A percentile compares a stretch with the other conserved stretches of the same genome.
Evolutionary conservation across 1,140 invertebrate genomes (phyloP).

Genomic region (Papilio polyxenes): DNA sequence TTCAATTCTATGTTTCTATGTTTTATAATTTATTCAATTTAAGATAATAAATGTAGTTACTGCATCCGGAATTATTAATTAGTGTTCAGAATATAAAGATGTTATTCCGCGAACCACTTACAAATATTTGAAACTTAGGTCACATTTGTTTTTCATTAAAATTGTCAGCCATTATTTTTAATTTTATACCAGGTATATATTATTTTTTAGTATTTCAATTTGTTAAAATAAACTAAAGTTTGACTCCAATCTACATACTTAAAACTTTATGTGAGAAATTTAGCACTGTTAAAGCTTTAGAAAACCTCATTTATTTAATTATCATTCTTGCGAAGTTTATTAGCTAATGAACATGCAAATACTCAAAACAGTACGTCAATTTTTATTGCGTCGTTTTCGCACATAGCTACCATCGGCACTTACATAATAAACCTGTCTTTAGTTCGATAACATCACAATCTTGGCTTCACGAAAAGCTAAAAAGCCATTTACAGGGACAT

Average conservation of each 20-base stretch:
- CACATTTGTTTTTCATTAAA: not conserved
- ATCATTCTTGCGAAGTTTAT: conserved; percentile 9
- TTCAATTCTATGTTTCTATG: not conserved
- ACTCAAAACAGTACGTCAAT: conserved; percentile 42
- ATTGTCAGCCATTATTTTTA: not conserved
- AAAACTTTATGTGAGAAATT: conserved; percentile 27
- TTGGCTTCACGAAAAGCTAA: conserved; percentile 68
- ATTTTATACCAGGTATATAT: not conserved
- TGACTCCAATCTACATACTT: not conserved
- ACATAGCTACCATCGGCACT: conserved; percentile 56
- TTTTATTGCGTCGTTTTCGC: conserved; percentile 45
- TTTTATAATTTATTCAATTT: not conserved
- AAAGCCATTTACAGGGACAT: conserved; percentile 77
- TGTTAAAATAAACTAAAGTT: not conserved
- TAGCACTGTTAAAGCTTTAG: conserved; percentile 9
- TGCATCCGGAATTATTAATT: not conserved
- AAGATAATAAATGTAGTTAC: not conserved
- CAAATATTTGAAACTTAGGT: not conserved
- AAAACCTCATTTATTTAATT: conserved; percentile 20
- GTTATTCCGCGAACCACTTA: not conserved
- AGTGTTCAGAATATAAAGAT: not conserved
- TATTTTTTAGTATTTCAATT: not conserved
- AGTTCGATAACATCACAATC: conserved; percentile 73
- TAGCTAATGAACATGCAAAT: conserved; percentile 45
- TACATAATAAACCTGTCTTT: conserved; percentile 70